Percentiles rank a stretch among this genome's conserved stretches.
Conservation (phyloP, 1,140 invertebrate species). For the Schlechtendalia chinensis region DNA sequence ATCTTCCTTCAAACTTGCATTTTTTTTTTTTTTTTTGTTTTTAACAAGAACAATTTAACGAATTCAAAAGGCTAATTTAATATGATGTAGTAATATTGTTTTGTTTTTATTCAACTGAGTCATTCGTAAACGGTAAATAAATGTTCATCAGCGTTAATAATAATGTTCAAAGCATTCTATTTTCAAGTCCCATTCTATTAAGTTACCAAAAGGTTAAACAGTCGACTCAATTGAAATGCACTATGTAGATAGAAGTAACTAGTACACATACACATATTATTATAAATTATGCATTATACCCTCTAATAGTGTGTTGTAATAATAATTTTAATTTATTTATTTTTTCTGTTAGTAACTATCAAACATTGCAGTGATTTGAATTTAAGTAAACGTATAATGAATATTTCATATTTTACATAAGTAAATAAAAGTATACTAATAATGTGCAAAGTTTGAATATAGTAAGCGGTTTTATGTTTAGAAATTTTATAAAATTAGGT, state of each 20-base stretch:
- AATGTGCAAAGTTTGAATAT: not conserved
- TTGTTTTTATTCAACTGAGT: not conserved
- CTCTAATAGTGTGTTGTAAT: not conserved
- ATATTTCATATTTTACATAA: not conserved
- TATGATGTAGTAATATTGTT: not conserved
- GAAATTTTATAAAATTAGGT: not conserved
- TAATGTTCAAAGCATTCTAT: slow-evolving; percentile 3
- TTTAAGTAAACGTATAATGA: slow-evolving; percentile 14
- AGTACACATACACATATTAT: slow-evolving; percentile 16
- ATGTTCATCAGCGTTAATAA: slow-evolving; percentile 4
- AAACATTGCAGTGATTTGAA: slow-evolving; percentile 8
- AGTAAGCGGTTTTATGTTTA: too few relatives aligned
- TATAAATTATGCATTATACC: slow-evolving; percentile 33
- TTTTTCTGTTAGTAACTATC: not conserved
- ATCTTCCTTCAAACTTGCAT: too few relatives aligned
- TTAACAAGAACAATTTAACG: too few relatives aligned
- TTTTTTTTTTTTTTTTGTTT: too few relatives aligned
- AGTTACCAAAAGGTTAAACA: slow-evolving; percentile 28
- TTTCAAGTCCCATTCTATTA: not conserved
- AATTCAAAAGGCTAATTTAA: not conserved
- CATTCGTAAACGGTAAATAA: not conserved
- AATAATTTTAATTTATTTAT: not conserved
- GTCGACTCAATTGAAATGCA: slow-evolving; percentile 35
- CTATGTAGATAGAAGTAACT: slow-evolving; percentile 21
- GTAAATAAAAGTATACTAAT: not conserved